These are phyloP conservation scores for Coptodon bakossiorum DNA, from an alignment of 2,113 vertebrate species.

Conservation along the genomic window DNA sequence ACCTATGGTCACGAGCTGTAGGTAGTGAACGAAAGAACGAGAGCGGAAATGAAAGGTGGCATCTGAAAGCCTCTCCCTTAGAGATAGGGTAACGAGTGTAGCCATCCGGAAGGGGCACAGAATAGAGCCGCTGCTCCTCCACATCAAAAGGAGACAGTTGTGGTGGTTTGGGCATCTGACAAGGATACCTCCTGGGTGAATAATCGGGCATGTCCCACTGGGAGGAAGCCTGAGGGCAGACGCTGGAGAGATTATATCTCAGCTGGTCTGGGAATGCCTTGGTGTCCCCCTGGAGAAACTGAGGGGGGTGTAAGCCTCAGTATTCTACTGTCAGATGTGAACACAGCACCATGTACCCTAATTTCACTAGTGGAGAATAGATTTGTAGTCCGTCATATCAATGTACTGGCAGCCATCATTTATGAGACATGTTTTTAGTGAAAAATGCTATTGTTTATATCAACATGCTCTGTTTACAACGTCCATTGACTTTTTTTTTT, in stretches of 20 bases:
- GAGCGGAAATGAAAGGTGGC: neutral
- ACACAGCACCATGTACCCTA: neutral
- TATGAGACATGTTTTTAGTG: neutral
- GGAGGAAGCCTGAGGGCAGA: neutral
- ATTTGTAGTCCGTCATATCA: neutral
- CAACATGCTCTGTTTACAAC: neutral
- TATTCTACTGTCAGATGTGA: neutral
- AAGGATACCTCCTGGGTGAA: neutral
- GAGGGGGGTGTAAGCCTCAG: neutral
- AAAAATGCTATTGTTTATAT: neutral
- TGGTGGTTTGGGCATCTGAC: neutral
- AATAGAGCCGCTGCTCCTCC: neutral
- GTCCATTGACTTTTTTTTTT: neutral
- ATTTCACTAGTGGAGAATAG: neutral
- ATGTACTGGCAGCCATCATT: neutral
- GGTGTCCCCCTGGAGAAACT: neutral
- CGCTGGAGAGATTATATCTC: neutral
- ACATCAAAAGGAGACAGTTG: neutral
- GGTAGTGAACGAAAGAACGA: neutral
- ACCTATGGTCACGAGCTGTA: neutral
- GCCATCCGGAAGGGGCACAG: accelerated
- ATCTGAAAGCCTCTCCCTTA: neutral
- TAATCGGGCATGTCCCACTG: neutral
- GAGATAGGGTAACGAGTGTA: neutral
- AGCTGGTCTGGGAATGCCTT: neutral